Evolutionary conservation across 2,113 vertebrate genomes (phyloP).

Genomic region (Gulo gulo): DNA sequence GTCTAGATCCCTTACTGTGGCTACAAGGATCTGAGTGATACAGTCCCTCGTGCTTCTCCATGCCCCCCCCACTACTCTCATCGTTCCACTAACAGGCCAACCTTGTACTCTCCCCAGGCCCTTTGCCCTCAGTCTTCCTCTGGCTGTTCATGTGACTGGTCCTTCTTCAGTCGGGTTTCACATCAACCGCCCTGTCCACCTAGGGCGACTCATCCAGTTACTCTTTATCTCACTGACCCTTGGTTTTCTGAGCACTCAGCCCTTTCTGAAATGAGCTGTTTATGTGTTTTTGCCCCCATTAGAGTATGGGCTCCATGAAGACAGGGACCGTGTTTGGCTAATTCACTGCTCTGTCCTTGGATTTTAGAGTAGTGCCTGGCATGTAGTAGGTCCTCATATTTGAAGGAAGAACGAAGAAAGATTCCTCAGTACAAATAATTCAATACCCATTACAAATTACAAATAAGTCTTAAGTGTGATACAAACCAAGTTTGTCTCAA

Average conservation of each 20-base stretch:
- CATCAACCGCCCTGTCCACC: not conserved
- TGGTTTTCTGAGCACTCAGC: not conserved
- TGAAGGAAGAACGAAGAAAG: not conserved
- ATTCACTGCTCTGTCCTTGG: not conserved
- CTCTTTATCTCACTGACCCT: not conserved
- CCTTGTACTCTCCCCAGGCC: not conserved
- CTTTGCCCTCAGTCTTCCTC: not conserved
- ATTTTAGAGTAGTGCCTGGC: not conserved
- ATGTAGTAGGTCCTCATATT: not conserved
- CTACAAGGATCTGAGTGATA: not conserved
- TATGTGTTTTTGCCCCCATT: not conserved
- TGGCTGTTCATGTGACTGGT: not conserved
- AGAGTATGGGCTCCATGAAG: not conserved
- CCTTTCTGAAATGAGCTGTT: not conserved
- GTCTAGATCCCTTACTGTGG: not conserved
- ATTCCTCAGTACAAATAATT: not conserved
- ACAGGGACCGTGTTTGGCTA: not conserved
- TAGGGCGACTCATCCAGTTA: not conserved
- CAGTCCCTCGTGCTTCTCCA: not conserved
- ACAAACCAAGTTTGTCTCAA: not conserved
- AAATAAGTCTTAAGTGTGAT: not conserved
- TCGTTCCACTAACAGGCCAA: not conserved
- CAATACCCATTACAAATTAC: not conserved
- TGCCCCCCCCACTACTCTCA: not conserved
- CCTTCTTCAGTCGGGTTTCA: not conserved